Conservation (phyloP, 2,888 invertebrate species). For the Molanna angustata region DNA sequence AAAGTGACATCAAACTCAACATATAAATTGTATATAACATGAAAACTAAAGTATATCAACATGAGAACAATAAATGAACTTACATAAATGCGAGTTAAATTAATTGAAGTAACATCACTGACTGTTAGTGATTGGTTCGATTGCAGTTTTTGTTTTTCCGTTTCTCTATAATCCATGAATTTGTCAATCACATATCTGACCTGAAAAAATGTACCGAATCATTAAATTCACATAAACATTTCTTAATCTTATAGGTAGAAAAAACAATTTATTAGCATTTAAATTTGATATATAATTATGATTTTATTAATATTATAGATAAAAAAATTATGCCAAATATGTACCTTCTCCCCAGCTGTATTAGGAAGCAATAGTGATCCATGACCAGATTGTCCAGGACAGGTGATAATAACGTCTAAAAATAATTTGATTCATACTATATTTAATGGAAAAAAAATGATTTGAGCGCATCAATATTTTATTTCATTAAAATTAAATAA, state of each 20-base stretch:
- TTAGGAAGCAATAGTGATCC: conserved; percentile 78
- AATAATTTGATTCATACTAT: too few relatives aligned
- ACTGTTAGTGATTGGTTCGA: conserved; percentile 64
- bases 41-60: too few relatives aligned
- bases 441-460: too few relatives aligned
- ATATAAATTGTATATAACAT: too few relatives aligned
- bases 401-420: conserved; percentile 72
- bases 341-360: conserved; percentile 82
- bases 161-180: conserved; percentile 66
- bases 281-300: too few relatives aligned
- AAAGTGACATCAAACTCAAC: too few relatives aligned
- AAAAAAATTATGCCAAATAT: conserved; percentile 20
- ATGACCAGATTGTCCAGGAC: conserved; percentile 83
- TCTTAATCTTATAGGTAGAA: too few relatives aligned
- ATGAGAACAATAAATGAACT: too few relatives aligned
- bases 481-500: too few relatives aligned
- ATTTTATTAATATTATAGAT: conserved; percentile 5
- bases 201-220: conserved; percentile 40
- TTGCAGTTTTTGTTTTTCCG: conserved; percentile 65
- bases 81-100: conserved; percentile 74
- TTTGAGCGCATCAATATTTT: too few relatives aligned
- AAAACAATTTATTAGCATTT: too few relatives aligned
- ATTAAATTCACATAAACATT: too few relatives aligned
- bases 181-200: conserved; percentile 66
- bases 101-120: conserved; percentile 85